A percentile compares a stretch with the other conserved stretches of the same genome.
Evolutionary conservation across 2,113 vertebrate genomes (phyloP).

Genomic region (Perca fluviatilis): DNA sequence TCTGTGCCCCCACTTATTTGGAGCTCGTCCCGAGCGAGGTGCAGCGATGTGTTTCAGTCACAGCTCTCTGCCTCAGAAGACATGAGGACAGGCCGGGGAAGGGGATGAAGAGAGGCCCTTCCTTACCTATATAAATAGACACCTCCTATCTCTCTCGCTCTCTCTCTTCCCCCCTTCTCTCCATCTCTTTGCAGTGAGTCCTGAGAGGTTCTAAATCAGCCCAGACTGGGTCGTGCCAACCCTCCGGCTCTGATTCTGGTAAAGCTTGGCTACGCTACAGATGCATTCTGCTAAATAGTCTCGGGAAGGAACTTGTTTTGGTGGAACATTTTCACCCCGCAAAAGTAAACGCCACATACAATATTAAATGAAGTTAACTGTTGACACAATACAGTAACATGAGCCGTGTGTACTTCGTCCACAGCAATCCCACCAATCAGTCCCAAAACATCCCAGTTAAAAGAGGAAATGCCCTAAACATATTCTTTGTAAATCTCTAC

Average conservation of each 20-base stretch:
- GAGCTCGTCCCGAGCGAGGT: slow-evolving; percentile 79
- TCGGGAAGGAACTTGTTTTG: no score
- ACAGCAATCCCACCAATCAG: no score
- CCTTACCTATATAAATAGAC: slow-evolving; percentile 79
- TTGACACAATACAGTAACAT: no score
- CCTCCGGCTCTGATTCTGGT: slow-evolving; percentile 5
- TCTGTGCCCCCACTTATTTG: slow-evolving; percentile 68
- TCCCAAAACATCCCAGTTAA: no score
- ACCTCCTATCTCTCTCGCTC: slow-evolving; percentile 53
- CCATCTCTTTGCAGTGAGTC: slow-evolving; percentile 37
- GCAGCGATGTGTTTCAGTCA: slow-evolving; percentile 84
- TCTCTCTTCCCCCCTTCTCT: slow-evolving; percentile 20
- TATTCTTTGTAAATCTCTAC: no score
- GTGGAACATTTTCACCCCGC: no score
- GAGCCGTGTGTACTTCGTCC: no score
- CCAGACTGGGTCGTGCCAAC: slow-evolving; percentile 23
- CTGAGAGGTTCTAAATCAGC: slow-evolving; percentile 49
- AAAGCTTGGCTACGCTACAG: no score
- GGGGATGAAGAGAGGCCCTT: slow-evolving; percentile 68
- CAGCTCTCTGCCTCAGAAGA: slow-evolving; percentile 82
- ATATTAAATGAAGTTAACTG: no score
- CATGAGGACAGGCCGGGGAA: slow-evolving; percentile 32
- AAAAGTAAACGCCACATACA: no score
- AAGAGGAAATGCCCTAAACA: no score
- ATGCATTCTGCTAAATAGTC: no score